These are phyloP conservation scores for Coelinius sp. DNA, from an alignment of 2,888 invertebrate species.

Conservation along the genomic window DNA sequence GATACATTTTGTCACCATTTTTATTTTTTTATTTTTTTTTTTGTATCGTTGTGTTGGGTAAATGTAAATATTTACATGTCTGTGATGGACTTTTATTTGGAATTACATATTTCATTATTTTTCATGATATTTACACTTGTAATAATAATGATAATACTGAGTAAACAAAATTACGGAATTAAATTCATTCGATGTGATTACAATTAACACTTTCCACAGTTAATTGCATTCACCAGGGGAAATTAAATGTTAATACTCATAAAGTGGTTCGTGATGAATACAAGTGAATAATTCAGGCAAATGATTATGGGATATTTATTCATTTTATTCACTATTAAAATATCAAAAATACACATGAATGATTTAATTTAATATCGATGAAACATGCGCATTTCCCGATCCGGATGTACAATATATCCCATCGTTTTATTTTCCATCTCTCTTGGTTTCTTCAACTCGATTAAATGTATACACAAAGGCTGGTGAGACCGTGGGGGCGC, in stretches of 20 bases:
- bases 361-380: no score
- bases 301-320: no score
- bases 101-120: not conserved
- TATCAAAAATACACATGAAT: no score
- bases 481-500: conserved; percentile 36
- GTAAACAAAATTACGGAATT: not conserved
- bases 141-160: not conserved
- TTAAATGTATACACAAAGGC: conserved; percentile 42
- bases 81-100: not conserved
- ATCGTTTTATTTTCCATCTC: not conserved
- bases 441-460: not conserved
- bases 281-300: no score
- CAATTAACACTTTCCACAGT: no score
- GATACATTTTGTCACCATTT: not conserved
- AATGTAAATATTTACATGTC: not conserved
- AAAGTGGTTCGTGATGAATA: no score
- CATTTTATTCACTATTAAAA: no score
- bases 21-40: not conserved
- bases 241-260: no score
- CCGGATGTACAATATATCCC: conserved; percentile 22
- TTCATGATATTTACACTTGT: not conserved
- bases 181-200: no score
- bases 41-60: not conserved
- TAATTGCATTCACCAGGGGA: no score
- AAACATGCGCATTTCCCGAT: conserved; percentile 10